phyloP scores from a whole-genome alignment of 2,113 vertebrate genomes.

The Aphyosemion australe region DNA sequence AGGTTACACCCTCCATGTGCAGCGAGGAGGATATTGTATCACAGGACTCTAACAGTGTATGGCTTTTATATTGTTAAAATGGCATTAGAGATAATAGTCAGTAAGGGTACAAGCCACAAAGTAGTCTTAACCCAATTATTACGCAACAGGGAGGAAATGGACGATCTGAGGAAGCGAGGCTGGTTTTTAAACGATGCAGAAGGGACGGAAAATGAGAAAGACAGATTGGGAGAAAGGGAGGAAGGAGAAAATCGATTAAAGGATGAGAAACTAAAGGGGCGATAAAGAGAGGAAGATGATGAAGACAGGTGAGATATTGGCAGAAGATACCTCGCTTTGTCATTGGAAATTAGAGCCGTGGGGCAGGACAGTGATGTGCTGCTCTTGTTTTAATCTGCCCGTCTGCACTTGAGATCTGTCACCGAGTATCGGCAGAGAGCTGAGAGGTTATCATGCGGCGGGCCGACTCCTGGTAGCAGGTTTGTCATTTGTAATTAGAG shows the following conservation, averaged over 20 bases:
- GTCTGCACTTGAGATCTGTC: constrained; percentile 41
- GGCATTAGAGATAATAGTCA: constrained; percentile 60
- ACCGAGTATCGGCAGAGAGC: constrained; percentile 56
- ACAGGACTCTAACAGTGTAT: constrained; percentile 35
- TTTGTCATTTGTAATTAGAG: constrained; percentile 78
- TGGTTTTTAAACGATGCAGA: constrained; percentile 48
- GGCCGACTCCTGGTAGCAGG: constrained; percentile 62
- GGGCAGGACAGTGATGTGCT: constrained; percentile 55
- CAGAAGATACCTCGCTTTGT: constrained; percentile 55
- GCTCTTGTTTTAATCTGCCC: constrained; percentile 66
- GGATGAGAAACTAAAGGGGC: constrained; percentile 50
- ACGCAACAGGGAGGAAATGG: constrained; percentile 57
- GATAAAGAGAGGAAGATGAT: constrained; percentile 36
- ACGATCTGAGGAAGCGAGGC: constrained; percentile 37
- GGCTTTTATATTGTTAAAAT: constrained; percentile 60
- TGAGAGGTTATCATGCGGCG: constrained; percentile 70
- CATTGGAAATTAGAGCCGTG: constrained; percentile 55
- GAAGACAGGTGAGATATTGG: constrained; percentile 58
- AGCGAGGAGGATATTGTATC: constrained; percentile 40
- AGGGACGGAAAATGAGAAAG: constrained; percentile 23
- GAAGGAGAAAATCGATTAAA: constrained; percentile 51
- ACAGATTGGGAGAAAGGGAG: constrained; percentile 14
- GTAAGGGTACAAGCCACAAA: constrained; percentile 60
- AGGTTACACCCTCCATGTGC: constrained; percentile 25
- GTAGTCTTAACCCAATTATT: constrained; percentile 64